These are phyloP conservation scores for Paramuricea clavata DNA, from an alignment of 92 coral and sea anemone species.

Conservation along the genomic window DNA sequence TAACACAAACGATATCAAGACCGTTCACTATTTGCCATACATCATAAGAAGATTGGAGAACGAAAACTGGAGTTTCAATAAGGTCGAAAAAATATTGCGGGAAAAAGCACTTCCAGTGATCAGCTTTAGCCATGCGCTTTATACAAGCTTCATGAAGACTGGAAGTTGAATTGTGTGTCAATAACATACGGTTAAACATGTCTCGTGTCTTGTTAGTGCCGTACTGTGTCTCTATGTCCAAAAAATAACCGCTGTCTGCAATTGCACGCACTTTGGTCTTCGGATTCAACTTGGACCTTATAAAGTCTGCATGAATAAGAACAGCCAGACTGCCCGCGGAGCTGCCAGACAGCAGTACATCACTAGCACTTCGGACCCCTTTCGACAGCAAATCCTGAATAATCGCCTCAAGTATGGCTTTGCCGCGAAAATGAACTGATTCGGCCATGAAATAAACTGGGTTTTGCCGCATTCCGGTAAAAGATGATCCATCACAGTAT, in stretches of 20 bases:
- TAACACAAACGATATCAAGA: conserved; percentile 84
- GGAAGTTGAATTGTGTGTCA: conserved; percentile 78
- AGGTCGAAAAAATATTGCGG: conserved; percentile 88
- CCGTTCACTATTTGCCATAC: conserved; percentile 92
- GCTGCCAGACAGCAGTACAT: conserved; percentile 83
- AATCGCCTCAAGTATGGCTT: conserved; percentile 82
- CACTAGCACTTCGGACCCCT: conserved; percentile 74
- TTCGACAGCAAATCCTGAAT: conserved; percentile 77
- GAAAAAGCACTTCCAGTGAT: conserved; percentile 94
- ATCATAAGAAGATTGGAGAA: conserved; percentile 95
- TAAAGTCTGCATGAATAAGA: conserved; percentile 89
- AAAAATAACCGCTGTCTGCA: conserved; percentile 92
- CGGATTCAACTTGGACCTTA: conserved; percentile 77
- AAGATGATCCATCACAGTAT: conserved; percentile 98
- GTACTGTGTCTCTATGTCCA: conserved; percentile 77
- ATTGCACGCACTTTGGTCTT: conserved; percentile 87
- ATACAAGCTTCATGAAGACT: conserved; percentile 84
- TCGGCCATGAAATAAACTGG: conserved; percentile 75
- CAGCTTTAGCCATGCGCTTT: conserved; percentile 53
- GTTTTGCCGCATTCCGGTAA: conserved; percentile 85
- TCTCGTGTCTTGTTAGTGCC: conserved; percentile 78
- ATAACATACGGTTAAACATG: conserved; percentile 81
- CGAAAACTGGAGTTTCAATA: conserved; percentile 86
- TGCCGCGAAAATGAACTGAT: conserved; percentile 83
- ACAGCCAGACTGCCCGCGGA: conserved; percentile 97